Base-by-base conservation (phyloP, 2,797 vertebrate genomes). In the Anas bernieri region DNA sequence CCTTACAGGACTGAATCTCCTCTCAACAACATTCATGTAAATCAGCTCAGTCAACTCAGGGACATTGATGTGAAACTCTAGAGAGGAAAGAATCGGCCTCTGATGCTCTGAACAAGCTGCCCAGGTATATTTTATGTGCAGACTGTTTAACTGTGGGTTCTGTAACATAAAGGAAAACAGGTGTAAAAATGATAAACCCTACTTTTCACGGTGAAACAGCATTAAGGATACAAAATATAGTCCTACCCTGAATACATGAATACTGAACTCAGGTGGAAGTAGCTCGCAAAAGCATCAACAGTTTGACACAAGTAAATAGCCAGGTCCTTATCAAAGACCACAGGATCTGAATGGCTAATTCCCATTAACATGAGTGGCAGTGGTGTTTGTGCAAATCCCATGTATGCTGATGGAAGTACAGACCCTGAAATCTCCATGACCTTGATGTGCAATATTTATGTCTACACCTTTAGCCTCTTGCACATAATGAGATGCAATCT, bases 381-480 rank as follows among this genome's bases (percentile, higher is more conserved):
- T 21, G 39, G 35, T 43, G 41, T 37, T 76, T 6, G 10, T 61
- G 64, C 66, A 93, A 92, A 87, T 88, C 86, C 91, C 95, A 83
- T 28, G 50, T 72, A 93, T 93, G 62, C 43, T 63, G 92, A 90
- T 76, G 72, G 90, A 91, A 96, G 80, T 89, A 84, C 7, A 75
- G 90, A 93, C 92, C 86, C 93, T 77, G 69, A 93, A 92, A 95
- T 96, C 84, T 95, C 90, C n/a, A 15, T 97, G 97, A 97, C 94
- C 97, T 97, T 97, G 93, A 91, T 69, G 82, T 33, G 59, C 63
- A 94, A 72, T 86, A 94, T 91, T 86, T 91, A 90, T 76, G 64
- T 50, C 91, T 92, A 91, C 67, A 96, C 87, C 87, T 94, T 88
- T 95, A 90, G 92, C 94, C 72, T 92, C 93, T 80, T 86, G 67